phyloP scores from a whole-genome alignment of 2,113 vertebrate genomes.

The Anarhynchus alexandrinus region DNA sequence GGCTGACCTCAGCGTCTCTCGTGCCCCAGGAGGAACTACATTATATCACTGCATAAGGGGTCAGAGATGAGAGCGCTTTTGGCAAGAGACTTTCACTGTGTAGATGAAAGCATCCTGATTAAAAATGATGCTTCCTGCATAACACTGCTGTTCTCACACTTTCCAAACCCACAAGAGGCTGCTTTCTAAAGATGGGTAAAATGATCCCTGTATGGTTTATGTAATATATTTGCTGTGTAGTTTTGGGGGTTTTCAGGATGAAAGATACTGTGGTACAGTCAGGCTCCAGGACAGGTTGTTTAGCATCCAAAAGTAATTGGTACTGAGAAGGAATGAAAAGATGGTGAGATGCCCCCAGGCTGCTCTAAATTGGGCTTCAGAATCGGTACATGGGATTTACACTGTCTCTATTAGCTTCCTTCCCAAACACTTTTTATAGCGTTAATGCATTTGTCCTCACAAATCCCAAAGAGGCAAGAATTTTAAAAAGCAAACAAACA shows the following conservation, averaged over 20 bases:
- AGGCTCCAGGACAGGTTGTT: constrained; percentile 21
- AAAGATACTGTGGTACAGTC: not conserved
- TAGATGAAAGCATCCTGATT: constrained; percentile 54
- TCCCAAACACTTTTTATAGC: not conserved
- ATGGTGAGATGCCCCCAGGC: not conserved
- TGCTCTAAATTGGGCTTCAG: not conserved
- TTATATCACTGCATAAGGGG: constrained; percentile 28
- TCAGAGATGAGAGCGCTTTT: constrained; percentile 53
- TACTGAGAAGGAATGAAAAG: constrained; percentile 3
- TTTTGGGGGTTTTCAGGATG: constrained; percentile 35
- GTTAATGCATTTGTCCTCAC: not conserved
- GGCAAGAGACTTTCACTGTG: constrained; percentile 20
- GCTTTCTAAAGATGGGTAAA: constrained; percentile 53
- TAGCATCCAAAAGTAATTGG: constrained; percentile 24
- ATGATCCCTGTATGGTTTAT: constrained; percentile 31
- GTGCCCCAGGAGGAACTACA: constrained; percentile 15
- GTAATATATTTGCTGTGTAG: constrained; percentile 29
- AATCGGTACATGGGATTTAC: not conserved
- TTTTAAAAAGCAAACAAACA: not conserved
- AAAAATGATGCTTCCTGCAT: constrained; percentile 50
- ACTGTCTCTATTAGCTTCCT: not conserved
- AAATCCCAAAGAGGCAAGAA: not conserved
- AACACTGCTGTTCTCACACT: constrained; percentile 37
- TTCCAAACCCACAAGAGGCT: constrained; percentile 40
- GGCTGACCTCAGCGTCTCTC: constrained; percentile 52